phyloP scores from a whole-genome alignment of 2,888 invertebrate genomes.

The Rutpela maculata region DNA sequence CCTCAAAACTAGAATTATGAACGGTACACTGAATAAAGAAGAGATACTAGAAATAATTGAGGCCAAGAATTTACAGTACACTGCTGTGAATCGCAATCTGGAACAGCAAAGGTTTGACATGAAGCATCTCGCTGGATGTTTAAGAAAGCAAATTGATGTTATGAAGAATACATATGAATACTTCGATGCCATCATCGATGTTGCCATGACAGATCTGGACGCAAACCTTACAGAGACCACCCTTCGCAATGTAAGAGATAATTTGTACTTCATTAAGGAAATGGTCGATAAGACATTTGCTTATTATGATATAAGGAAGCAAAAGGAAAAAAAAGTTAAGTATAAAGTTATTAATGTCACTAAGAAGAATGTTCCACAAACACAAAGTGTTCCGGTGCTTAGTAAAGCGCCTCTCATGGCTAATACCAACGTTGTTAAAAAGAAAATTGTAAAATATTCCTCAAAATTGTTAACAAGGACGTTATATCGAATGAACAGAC shows the following conservation, averaged over 20 bases:
- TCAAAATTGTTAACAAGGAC: constrained; percentile 2
- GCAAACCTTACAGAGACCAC: background rate
- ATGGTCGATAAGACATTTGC: constrained; percentile 12
- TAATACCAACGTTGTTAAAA: background rate
- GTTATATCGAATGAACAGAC: constrained; percentile 17
- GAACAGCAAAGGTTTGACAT: background rate
- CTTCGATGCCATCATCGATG: background rate
- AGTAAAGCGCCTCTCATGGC: no score
- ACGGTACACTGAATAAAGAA: constrained; percentile 17
- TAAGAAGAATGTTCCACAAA: background rate
- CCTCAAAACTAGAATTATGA: background rate
- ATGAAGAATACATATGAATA: constrained; percentile 10
- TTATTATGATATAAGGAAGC: background rate
- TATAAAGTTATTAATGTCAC: constrained; percentile 22
- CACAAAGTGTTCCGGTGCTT: background rate
- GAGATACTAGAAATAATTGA: constrained; percentile 18
- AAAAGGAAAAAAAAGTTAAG: constrained; percentile 5
- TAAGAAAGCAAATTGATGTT: constrained; percentile 8
- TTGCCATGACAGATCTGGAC: background rate
- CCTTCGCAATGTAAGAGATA: background rate
- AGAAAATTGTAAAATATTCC: background rate
- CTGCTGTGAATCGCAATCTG: background rate
- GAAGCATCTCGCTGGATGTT: background rate
- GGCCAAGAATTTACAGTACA: constrained; percentile 4
- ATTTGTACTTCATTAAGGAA: constrained; percentile 23